Percentiles rank a stretch among this genome's conserved stretches.
Conservation (phyloP, 37 sponge, comb jelly and placozoan species). For the Bolinopsis microptera region DNA sequence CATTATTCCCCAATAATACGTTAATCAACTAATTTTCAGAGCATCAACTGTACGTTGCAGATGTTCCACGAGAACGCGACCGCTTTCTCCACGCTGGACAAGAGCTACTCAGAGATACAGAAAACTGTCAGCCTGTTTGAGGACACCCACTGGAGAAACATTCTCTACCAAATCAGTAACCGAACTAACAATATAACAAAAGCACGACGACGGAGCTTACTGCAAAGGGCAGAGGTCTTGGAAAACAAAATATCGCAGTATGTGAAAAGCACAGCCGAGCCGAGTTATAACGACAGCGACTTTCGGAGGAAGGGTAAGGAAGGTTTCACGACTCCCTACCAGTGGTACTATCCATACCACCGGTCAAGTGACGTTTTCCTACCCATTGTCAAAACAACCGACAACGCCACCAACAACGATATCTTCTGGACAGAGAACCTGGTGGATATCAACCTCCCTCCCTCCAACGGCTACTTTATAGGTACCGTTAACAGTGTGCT, state of each 20-base stretch:
- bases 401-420: not conserved
- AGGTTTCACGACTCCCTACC: constrained; percentile 12
- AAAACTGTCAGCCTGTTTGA: not conserved
- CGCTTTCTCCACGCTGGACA: not conserved
- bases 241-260: not conserved
- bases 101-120: constrained; percentile 8
- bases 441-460: not conserved
- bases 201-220: not conserved
- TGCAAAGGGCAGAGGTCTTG: not conserved
- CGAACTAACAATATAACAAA: not conserved
- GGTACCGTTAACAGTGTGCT: constrained; percentile 57
- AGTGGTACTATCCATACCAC: not conserved
- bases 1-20: not conserved
- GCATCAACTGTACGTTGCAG: not conserved
- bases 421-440: constrained; percentile 10
- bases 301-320: not conserved
- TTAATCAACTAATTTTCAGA: not conserved
- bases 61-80: constrained; percentile 25
- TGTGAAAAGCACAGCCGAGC: not conserved
- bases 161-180: constrained; percentile 16
- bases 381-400: not conserved
- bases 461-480: not conserved
- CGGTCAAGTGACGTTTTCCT: constrained; percentile 47
- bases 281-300: constrained; percentile 3
- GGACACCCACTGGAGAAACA: not conserved